Conservation (phyloP, 2,888 invertebrate species). For the Pediacus dermestoides region DNA sequence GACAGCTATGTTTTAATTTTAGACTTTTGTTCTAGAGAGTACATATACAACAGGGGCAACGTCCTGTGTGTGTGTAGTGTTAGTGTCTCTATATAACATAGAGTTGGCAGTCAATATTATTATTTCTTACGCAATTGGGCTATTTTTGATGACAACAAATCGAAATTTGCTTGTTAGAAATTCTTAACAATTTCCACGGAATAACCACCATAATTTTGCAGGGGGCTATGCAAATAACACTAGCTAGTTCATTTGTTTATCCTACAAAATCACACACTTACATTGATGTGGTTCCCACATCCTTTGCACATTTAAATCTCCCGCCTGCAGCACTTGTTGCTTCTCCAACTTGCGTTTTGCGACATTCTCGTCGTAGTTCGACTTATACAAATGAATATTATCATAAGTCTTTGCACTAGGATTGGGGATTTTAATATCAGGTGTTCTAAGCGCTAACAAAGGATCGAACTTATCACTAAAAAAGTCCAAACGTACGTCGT, state of each 20-base stretch:
- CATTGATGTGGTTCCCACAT: slow-evolving; percentile 54
- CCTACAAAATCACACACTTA: slow-evolving; percentile 35
- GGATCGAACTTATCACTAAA: slow-evolving; percentile 64
- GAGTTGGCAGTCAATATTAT: slow-evolving; percentile 33
- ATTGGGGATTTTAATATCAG: slow-evolving; percentile 55
- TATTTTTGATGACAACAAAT: slow-evolving; percentile 32
- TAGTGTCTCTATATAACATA: slow-evolving; percentile 31
- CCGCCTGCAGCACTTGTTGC: slow-evolving; percentile 17
- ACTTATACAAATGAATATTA: slow-evolving; percentile 63
- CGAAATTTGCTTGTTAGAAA: no score
- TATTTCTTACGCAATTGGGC: slow-evolving; percentile 30
- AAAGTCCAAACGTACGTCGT: slow-evolving; percentile 53
- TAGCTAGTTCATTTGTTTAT: no score
- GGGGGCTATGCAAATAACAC: no score
- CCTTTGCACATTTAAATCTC: slow-evolving; percentile 26
- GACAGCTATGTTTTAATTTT: slow-evolving; percentile 36
- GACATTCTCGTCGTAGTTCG: no score
- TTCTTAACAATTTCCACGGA: no score
- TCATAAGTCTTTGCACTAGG: slow-evolving; percentile 62
- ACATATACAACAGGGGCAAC: slow-evolving; percentile 7
- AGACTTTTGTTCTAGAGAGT: slow-evolving; percentile 29
- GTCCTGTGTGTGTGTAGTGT: slow-evolving; percentile 8
- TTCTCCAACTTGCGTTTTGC: slow-evolving; percentile 42
- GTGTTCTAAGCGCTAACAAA: slow-evolving; percentile 63
- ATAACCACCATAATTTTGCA: no score